These are phyloP conservation scores for Poecilia picta DNA, from an alignment of 2,797 vertebrate species.

Conservation along the genomic window DNA sequence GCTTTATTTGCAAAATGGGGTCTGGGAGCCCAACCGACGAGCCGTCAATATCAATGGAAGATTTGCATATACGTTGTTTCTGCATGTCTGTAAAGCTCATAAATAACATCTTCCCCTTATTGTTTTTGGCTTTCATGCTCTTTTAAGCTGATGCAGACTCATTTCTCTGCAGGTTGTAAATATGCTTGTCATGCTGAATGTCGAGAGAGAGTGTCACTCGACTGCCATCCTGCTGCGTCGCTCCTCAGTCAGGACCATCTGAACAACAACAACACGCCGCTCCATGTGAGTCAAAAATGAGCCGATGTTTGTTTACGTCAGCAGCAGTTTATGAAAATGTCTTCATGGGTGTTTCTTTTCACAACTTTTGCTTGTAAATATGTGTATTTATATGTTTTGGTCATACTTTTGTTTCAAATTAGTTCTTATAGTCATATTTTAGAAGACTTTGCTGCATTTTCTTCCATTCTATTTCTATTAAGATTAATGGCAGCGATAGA, in stretches of 20 bases:
- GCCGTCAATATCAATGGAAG: neutral
- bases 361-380: neutral
- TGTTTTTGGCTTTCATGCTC: neutral
- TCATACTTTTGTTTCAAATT: no score
- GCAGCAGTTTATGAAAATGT: neutral
- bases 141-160: neutral
- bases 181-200: slow-evolving; percentile 71
- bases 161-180: slow-evolving; percentile 67
- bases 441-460: neutral
- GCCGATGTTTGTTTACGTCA: neutral
- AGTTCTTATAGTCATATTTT: neutral
- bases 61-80: slow-evolving; percentile 54
- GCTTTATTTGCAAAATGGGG: slow-evolving; percentile 23
- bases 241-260: slow-evolving; percentile 58
- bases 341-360: neutral
- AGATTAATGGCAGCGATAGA: neutral
- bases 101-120: neutral
- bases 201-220: slow-evolving; percentile 63
- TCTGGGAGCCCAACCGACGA: slow-evolving; percentile 2
- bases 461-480: neutral
- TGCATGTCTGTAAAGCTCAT: neutral
- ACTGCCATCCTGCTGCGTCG: slow-evolving; percentile 61
- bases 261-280: slow-evolving; percentile 71
- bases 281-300: slow-evolving; percentile 59
- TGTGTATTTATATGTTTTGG: neutral